Evolutionary conservation across 2,797 vertebrate genomes (phyloP), one percentile per base, ranked within the genome.

Genomic region (Hipposideros larvatus): DNA sequence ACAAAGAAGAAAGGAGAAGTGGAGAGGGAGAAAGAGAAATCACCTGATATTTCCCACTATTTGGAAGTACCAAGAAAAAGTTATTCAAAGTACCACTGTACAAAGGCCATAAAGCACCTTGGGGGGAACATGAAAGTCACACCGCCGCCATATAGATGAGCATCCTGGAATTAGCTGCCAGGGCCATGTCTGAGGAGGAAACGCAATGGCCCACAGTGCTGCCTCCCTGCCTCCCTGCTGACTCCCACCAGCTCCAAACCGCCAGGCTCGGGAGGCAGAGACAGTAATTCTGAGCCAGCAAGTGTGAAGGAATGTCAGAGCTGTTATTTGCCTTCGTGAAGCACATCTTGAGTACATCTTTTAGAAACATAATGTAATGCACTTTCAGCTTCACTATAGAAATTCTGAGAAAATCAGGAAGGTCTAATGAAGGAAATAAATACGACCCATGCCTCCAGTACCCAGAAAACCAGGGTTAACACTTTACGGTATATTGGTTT

Each of bases 41-140:
- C 51, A 85, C 91, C 68, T 68, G 77, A 65, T 59, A 87, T 97
- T 97, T 97, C 98, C 97, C 98, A 98, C 91, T 94, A 96, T 88
- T 95, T 79, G 82, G 94, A 98, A 98, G 95, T 87, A 94, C 92
- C 93, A 66, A 91, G 90, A 96, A 90, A 94, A 98, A 97, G 96
- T 97, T 97, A 97, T 98, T 95, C 96, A 97, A 98, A 91, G 90
- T n/a, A 79, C 98, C 90, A 83, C 96, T 93, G 97, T 98, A 97
- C 97, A 87, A 98, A 97, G 86, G 61, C 95, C 96, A 97, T 97
- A 98, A 98, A 98, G 93, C 90, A 98, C 94, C 87, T 96, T 92
- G 91, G 97, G 95, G 0, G 1, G 98, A 97, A 93, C 94, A 97
- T 15, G 24, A 98, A 97, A 97, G 98, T 96, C 78, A 83, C 68